phyloP scores from a whole-genome alignment of 2,888 invertebrate species.

The Eupithecia insigniata region DNA sequence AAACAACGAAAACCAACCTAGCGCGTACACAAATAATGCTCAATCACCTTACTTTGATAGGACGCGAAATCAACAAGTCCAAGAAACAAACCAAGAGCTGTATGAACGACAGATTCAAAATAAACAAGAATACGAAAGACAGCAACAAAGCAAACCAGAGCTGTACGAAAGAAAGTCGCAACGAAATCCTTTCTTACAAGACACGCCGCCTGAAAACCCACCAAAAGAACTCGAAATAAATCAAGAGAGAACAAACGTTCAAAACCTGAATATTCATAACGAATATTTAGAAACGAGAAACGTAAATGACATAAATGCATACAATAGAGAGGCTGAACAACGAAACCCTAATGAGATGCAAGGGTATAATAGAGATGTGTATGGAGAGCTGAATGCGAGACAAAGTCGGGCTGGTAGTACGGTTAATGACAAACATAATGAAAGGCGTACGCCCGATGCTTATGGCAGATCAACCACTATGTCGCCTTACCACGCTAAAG shows the following conservation, averaged over 20 bases:
- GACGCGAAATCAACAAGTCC: slow-evolving; percentile 66
- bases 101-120: slow-evolving; percentile 57
- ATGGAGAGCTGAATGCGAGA: slow-evolving; percentile 68
- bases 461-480: slow-evolving; percentile 87
- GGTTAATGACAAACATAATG: slow-evolving; percentile 77
- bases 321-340: slow-evolving; percentile 65
- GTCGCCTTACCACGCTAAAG: slow-evolving; percentile 65
- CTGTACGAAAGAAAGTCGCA: slow-evolving; percentile 70
- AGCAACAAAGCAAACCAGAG: slow-evolving; percentile 60
- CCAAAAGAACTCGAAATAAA: slow-evolving; percentile 52
- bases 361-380: slow-evolving; percentile 67
- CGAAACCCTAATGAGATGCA: slow-evolving; percentile 58
- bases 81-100: slow-evolving; percentile 62
- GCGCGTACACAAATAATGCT: slow-evolving; percentile 77
- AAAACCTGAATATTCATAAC: slow-evolving; percentile 51
- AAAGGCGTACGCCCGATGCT: slow-evolving; percentile 92
- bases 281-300: slow-evolving; percentile 62
- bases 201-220: slow-evolving; percentile 59
- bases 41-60: slow-evolving; percentile 83
- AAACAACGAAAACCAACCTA: slow-evolving; percentile 75
- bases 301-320: slow-evolving; percentile 57
- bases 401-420: slow-evolving; percentile 59
- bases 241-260: slow-evolving; percentile 48
- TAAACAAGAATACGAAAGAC: slow-evolving; percentile 65
- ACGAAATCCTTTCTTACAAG: slow-evolving; percentile 74